Evolutionary conservation across 1,140 invertebrate genomes (phyloP), one percentile per base, ranked within the genome.

Genomic region (Agrypnia vestita): DNA sequence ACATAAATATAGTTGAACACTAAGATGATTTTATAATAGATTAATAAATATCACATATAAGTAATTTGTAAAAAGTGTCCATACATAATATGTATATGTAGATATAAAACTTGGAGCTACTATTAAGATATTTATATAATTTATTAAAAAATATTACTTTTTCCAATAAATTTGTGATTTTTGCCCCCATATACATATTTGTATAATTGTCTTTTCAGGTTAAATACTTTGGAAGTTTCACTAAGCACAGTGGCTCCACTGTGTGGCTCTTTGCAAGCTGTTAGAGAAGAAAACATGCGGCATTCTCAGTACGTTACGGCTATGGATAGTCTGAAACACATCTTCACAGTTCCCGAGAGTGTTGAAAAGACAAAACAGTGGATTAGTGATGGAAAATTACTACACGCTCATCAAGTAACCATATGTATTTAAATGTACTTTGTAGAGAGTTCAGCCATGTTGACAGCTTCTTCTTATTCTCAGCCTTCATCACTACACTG

Each of bases 301-400:
- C 97, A 99, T 88, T 97, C 96, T 0, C 95, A 99, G 88, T 98
- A 99, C 87, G 97, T 97, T 0, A 98, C 98, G 11, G 98, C 98
- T 1, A 97, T 98, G 91, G 98, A 99, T 85, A 99, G 99, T 87
- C 89, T 99, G 6, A 99, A 98, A 86, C 97, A 99, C 85, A 98
- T 99, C 77, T 99, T 99, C 84, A 99, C 97, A 59, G 97, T 99
- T 0, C 97, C 97, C 11, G 97, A 98, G 85, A 98, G 96, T 89
- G 96, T 99, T 1, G 94, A 96, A 75, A 97, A 97, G 89, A 99
- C 98, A 0, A 95, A 97, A 84, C 94, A 96, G 71, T 95, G 96
- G 90, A 99, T 99, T 79, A 95, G 94, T 82, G 97, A 99, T 84
- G 97, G 97, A 67, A 98, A 99, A 88, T 89, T 99, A 11, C 87